A percentile compares a stretch with the other conserved stretches of the same genome.
phyloP scores from a whole-genome alignment of 2,888 invertebrate genomes.

The Leucophenga maculata region DNA sequence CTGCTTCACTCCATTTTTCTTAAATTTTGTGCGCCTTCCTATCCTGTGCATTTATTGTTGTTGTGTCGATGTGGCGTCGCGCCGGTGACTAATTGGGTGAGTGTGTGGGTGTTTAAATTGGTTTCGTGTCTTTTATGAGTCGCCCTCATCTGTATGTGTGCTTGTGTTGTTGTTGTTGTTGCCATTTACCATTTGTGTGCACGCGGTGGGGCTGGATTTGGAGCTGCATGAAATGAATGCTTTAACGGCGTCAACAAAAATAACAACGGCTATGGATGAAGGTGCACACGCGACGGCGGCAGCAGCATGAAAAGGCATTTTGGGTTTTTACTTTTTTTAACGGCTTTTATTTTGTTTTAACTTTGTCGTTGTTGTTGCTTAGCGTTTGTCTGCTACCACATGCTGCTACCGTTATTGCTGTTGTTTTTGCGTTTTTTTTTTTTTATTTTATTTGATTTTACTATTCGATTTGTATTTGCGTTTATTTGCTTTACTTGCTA shows the following conservation, averaged over 20 bases:
- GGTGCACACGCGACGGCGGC: constrained; percentile 1
- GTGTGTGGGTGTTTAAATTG: constrained; percentile 65
- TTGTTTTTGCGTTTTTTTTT: constrained; percentile 19
- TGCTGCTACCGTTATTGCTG: constrained; percentile 31
- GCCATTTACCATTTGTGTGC: constrained; percentile 51
- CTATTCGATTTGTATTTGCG: not conserved
- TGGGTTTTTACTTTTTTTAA: constrained; percentile 31
- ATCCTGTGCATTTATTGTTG: not conserved
- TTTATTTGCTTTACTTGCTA: not conserved
- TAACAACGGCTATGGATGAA: constrained; percentile 17
- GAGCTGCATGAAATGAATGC: constrained; percentile 36
- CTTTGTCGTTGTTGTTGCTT: constrained; percentile 16
- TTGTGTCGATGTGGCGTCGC: constrained; percentile 23
- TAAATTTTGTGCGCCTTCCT: too few relatives aligned
- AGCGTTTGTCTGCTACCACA: constrained; percentile 14
- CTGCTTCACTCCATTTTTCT: too few relatives aligned
- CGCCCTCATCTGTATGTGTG: not conserved
- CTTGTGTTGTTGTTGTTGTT: constrained; percentile 47
- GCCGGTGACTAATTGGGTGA: constrained; percentile 69
- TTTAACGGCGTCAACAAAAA: constrained; percentile 2
- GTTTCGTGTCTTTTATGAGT: constrained; percentile 57
- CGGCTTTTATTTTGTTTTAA: constrained; percentile 12
- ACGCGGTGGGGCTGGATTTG: not conserved
- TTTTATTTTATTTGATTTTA: not conserved
- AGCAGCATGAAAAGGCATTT: constrained; percentile 29